Evolutionary conservation across 2,797 vertebrate genomes (phyloP), one percentile per base, ranked within the genome.

Genomic region (Periparus ater): DNA sequence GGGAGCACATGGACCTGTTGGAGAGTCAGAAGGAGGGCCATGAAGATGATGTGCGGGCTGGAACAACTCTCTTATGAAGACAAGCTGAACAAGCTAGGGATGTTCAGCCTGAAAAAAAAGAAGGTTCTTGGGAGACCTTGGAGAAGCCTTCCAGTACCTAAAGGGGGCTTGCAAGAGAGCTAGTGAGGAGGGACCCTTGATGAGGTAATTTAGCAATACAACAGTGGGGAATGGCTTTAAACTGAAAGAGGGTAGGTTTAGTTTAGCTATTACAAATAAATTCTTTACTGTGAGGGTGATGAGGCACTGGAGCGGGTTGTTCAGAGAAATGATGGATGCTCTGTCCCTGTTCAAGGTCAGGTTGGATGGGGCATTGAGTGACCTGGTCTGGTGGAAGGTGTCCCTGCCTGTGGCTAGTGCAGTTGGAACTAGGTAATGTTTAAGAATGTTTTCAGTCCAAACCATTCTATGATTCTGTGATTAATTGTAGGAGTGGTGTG

Each of bases 151-250:
- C 32, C 23, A n/a, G 2, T 36, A 63, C 13, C 6, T 36, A 23
- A 32, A 71, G 12, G 7, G 13, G 7, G 3, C 26, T 30, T 66
- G 18, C 23, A 50, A 44, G 36, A 63, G 16, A 44, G 18, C 11
- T 63, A 32, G 5, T 44, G 10, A 36, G 26, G 26, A 36, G 26
- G 26, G 26, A 48, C 26, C 27, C 45, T 32, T 62, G 21, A 32
- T 0, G 2, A 42, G 6, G 18, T 21, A 3, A 3, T 57, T 22
- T 36, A 44, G 48, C 27, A 26, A 32, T 22, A 42, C 0, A 5
- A 62, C 14, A 47, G 3, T 54, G 21, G 21, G 7, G 17, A 48
- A 63, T 23, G 44, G 6, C 21, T 63, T 50, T 57, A 23, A 78
- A 32, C 12, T 63, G 44, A 50, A 72, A 36, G 18, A 78, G 8